These are phyloP conservation scores for Xenops minutus DNA, from an alignment of 2,797 vertebrate genomes.

Conservation along the genomic window DNA sequence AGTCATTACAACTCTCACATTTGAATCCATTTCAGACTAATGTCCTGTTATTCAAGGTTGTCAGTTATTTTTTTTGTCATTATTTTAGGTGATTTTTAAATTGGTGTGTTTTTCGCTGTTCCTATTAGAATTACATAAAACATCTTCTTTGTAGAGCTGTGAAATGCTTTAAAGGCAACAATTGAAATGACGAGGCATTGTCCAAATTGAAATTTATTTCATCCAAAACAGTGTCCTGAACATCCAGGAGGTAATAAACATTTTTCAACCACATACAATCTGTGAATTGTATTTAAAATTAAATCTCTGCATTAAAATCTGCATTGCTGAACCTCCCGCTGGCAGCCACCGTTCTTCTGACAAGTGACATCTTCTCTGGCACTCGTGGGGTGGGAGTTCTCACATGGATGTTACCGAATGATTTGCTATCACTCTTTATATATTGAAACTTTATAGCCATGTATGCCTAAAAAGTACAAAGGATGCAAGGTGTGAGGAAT, in stretches of 20 bases:
- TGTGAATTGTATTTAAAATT: conserved; percentile 68
- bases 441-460: not conserved
- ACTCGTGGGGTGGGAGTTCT: not conserved
- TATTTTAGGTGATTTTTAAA: not conserved
- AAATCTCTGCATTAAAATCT: conserved; percentile 64
- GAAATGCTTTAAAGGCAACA: conserved; percentile 37
- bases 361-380: conserved; percentile 42
- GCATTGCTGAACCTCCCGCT: conserved; percentile 23
- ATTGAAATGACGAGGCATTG: not conserved
- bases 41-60: not conserved
- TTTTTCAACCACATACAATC: conserved; percentile 44
- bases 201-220: conserved; percentile 59
- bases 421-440: not conserved
- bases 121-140: not conserved
- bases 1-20: not conserved
- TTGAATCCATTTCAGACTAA: not conserved
- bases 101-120: not conserved
- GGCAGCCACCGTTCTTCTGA: conserved; percentile 2
- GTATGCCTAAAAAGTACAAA: not conserved
- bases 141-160: not conserved
- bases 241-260: conserved; percentile 32
- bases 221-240: conserved; percentile 25
- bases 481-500: not conserved
- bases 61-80: not conserved
- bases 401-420: not conserved